phyloP scores from a whole-genome alignment of 2,113 vertebrate genomes.

The Zootoca vivipara region DNA sequence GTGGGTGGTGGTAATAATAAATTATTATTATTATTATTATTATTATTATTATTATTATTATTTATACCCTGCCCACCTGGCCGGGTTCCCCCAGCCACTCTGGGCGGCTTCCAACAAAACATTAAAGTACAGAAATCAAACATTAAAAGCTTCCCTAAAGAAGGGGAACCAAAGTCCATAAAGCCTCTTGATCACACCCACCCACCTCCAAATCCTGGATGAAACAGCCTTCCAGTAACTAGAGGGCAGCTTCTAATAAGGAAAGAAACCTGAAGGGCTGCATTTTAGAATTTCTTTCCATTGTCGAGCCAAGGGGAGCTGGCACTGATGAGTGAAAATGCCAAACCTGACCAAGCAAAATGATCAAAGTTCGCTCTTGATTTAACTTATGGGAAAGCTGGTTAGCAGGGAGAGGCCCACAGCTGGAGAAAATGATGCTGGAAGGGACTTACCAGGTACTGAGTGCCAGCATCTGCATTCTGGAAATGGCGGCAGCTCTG shows the following conservation, averaged over 20 bases:
- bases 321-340: not conserved
- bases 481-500: slow-evolving; percentile 98
- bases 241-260: too few species aligned
- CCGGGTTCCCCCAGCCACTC: too few species aligned
- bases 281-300: not conserved
- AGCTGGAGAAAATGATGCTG: not conserved
- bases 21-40: too few species aligned
- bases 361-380: not conserved
- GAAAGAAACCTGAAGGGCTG: not conserved
- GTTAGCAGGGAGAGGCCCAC: too few species aligned
- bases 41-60: too few species aligned
- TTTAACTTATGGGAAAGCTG: not conserved
- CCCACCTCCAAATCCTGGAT: not conserved
- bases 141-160: too few species aligned
- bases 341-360: not conserved
- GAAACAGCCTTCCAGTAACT: not conserved
- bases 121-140: too few species aligned
- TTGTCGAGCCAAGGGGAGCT: not conserved
- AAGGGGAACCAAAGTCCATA: not conserved
- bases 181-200: not conserved
- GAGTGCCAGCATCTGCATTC: slow-evolving; percentile 86
- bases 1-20: too few species aligned
- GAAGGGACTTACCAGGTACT: slow-evolving; percentile 89
- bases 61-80: too few species aligned
- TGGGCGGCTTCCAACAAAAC: too few species aligned